Base-by-base conservation (phyloP, 2,113 vertebrate genomes). In the Larimichthys crocea region DNA sequence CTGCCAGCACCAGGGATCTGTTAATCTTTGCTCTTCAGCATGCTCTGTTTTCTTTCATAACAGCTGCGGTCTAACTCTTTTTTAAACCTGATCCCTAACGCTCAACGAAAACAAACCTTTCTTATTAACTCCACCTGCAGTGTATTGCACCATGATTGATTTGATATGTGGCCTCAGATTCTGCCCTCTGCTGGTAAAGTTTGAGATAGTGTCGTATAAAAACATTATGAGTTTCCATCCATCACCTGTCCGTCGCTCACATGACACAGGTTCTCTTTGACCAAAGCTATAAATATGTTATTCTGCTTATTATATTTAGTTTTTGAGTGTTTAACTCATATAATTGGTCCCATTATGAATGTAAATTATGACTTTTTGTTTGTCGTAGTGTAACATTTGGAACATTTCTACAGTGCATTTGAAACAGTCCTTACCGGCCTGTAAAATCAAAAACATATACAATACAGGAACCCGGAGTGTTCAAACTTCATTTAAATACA, bases 131-230 rank as follows among this genome's bases (percentile, higher is more conserved):
- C 63, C 78, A 64, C 71, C 52, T 76, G 9, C 46, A 76, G 19
- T 44, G 24, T n/a, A 26, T 40, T 57, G 90, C 84, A 86, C 90
- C 91, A 91, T 92, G 93, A 91, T 91, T 92, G 85, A 61, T 94
- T 93, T 92, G 74, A 92, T 90, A 87, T 92, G 88, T 92, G 49
- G 29, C 57, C 42, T 22, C 61, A 57, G 94, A 62, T n/a, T 94
- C 93, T 96, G 93, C 92, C 96, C 94, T 96, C 94, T 96, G n/a
- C 16, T 74, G 64, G 56, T 49, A 2, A 71, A 0, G 16, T 75
- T 44, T 29, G 9, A 46, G 10, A 68, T 6, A 49, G 0, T 55
- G 5, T 44, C 19, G 17, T 5, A 17, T 29, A 46, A 44, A 46
- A 42, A 10, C 17, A 70, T 61, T 19, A 46, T 59, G 17, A 59